These are phyloP conservation scores for Mythimna pallens DNA, from an alignment of 2,888 invertebrate species.

Conservation along the genomic window DNA sequence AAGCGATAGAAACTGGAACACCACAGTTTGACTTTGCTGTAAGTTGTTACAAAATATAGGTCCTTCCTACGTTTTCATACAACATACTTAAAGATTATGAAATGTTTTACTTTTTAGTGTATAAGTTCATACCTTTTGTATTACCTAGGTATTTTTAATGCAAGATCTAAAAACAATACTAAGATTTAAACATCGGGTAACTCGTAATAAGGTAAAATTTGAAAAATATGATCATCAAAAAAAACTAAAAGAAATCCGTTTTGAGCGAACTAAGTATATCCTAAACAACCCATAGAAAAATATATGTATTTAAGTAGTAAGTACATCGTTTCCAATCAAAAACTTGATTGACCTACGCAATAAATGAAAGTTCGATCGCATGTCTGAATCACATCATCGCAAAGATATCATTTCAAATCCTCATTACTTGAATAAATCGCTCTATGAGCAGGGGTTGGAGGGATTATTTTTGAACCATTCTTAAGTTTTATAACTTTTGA, in stretches of 20 bases:
- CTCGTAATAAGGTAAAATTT: too few species aligned
- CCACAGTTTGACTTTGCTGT: constrained; percentile 43
- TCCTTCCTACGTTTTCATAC: not conserved
- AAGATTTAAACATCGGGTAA: too few species aligned
- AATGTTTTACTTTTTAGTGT: not conserved
- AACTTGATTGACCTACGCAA: constrained; percentile 19
- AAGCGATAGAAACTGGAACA: constrained; percentile 61
- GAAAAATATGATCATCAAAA: not conserved
- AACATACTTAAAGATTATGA: not conserved
- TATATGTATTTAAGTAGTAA: not conserved
- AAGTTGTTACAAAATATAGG: constrained; percentile 16
- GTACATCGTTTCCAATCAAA: constrained; percentile 3
- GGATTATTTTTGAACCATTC: not conserved
- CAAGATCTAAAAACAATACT: not conserved
- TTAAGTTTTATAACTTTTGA: not conserved
- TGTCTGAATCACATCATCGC: constrained; percentile 24
- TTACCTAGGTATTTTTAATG: not conserved
- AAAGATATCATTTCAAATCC: constrained; percentile 22
- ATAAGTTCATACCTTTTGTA: not conserved
- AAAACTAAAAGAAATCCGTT: not conserved
- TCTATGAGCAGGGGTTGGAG: not conserved
- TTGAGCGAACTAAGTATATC: not conserved
- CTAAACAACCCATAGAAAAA: not conserved
- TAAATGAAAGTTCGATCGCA: constrained; percentile 27
- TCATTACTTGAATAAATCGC: constrained; percentile 8